Conservation (phyloP, 2,113 vertebrate species). For the Seriola quinqueradiata region DNA sequence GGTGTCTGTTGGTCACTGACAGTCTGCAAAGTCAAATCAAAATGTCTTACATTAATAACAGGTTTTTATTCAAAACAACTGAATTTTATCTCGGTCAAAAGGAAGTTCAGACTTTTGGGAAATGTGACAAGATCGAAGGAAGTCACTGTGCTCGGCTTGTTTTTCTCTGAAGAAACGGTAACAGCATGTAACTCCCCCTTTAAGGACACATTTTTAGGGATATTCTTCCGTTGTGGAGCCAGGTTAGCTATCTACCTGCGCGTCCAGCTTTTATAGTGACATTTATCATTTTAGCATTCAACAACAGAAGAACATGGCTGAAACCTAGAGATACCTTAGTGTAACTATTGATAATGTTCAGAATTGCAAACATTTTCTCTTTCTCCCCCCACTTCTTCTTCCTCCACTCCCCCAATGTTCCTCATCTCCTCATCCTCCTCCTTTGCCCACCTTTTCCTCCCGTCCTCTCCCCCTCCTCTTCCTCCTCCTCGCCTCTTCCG, state of each 20-base stretch:
- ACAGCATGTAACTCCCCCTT: neutral
- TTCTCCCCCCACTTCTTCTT: neutral
- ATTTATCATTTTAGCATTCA: neutral
- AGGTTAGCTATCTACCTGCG: neutral
- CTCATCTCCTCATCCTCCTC: constrained; percentile 11
- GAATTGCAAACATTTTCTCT: constrained; percentile 5
- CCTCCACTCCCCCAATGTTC: neutral
- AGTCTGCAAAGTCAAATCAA: neutral
- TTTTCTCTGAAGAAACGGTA: neutral
- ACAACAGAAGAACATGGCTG: no score
- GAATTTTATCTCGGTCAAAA: neutral
- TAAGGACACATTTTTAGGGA: neutral
- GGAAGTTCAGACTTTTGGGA: neutral
- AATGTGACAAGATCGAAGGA: neutral
- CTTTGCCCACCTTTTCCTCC: constrained; percentile 24
- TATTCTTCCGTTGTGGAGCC: no score
- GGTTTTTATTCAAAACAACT: neutral
- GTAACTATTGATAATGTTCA: neutral
- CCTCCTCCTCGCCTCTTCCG: constrained; percentile 34
- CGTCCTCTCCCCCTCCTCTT: neutral
- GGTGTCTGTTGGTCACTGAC: neutral
- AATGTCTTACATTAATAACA: no score
- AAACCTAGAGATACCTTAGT: neutral
- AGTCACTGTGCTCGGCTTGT: neutral
- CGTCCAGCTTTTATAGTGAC: neutral